Conservation (phyloP, 2,888 invertebrate genomes). For the Agrenia bidenticulata region DNA sequence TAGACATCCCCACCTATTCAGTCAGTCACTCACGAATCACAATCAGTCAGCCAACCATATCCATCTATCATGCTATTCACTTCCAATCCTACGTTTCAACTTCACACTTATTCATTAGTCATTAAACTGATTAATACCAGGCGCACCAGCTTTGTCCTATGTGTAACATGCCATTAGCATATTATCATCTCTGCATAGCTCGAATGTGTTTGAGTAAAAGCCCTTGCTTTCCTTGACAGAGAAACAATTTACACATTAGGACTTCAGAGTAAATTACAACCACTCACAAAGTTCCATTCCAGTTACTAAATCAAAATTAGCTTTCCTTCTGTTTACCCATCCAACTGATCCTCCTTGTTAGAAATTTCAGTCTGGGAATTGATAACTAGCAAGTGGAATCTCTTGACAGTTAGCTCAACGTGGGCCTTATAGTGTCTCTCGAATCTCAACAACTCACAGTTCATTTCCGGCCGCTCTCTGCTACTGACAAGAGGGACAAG, state of each 20-base stretch:
- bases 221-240: neutral
- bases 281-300: neutral
- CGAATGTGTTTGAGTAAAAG: neutral
- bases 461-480: neutral
- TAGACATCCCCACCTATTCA: neutral
- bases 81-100: no score
- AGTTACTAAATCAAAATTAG: conserved; percentile 9
- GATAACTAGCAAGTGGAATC: neutral
- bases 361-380: neutral
- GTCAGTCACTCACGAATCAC: neutral
- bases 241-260: neutral
- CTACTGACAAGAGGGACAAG: neutral
- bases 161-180: no score
- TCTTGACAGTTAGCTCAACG: neutral
- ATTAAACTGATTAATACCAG: conserved; percentile 38
- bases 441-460: neutral
- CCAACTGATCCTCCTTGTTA: neutral
- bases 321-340: conserved; percentile 5
- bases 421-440: neutral
- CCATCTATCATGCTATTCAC: conserved; percentile 1
- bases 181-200: neutral
- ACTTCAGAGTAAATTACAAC: neutral
- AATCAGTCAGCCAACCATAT: neutral
- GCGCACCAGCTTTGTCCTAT: neutral
- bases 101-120: conserved; percentile 32